Evolutionary conservation across 2,888 invertebrate species (phyloP).

Genomic region (Linhomoeus sp.): DNA sequence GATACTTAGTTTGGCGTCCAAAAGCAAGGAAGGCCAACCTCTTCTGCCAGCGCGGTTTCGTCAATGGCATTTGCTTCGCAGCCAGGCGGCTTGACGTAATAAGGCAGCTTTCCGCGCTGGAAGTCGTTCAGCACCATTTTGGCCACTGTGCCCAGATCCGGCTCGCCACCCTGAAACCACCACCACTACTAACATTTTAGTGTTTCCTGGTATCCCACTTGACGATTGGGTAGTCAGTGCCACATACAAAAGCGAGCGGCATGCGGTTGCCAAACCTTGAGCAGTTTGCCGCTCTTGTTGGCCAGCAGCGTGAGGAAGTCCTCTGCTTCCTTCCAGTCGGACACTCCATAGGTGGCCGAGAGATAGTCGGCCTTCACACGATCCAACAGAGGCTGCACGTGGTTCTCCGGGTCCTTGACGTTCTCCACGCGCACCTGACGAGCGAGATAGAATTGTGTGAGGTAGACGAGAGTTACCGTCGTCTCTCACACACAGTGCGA

Average conservation of each 20-base stretch:
- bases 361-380: slow-evolving; percentile 74
- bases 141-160: slow-evolving; percentile 66
- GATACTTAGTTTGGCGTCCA: too few species aligned
- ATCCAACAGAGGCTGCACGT: slow-evolving; percentile 62
- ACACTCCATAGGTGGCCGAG: slow-evolving; percentile 57
- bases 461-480: too few species aligned
- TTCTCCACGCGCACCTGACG: slow-evolving; percentile 62
- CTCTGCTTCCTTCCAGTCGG: slow-evolving; percentile 52
- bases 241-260: not conserved
- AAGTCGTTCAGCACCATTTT: slow-evolving; percentile 94
- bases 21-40: not conserved
- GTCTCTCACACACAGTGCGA: too few species aligned
- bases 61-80: slow-evolving; percentile 8
- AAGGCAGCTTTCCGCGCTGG: slow-evolving; percentile 90
- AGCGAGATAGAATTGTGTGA: too few species aligned
- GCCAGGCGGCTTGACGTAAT: slow-evolving; percentile 40
- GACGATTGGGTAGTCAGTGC: not conserved
- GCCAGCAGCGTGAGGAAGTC: slow-evolving; percentile 85
- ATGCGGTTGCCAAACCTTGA: slow-evolving; percentile 39
- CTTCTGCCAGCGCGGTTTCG: slow-evolving; percentile 8
- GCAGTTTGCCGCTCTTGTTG: slow-evolving; percentile 58
- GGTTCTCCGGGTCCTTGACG: slow-evolving; percentile 79
- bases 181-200: not conserved
- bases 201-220: not conserved
- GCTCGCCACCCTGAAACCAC: slow-evolving; percentile 56